Evolutionary conservation across 2,797 vertebrate species (phyloP), one percentile per base, ranked within the genome.

Genomic region (Moxostoma hubbsi): DNA sequence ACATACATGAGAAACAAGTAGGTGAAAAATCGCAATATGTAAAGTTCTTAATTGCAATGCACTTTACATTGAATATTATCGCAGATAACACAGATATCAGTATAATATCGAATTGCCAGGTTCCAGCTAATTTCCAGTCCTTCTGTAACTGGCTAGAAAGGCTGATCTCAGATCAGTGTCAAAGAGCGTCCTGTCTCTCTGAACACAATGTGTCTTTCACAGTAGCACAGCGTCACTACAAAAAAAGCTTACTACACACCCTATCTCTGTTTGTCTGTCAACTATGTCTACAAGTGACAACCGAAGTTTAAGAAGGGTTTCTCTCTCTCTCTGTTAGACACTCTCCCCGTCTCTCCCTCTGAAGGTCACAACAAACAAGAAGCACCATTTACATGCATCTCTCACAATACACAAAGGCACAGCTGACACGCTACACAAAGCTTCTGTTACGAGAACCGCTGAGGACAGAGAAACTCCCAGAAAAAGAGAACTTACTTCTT

Each of bases 311-410:
- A 59, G 66, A 57, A 49, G 12, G 55, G 59, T 69, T 79, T 65
- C n/a, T 79, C 36, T 24, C 36, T 24, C 24, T 50, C 5, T 3
- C 47, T 66, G 55, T 53, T 57, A 49, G 16, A 51, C 36, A n/a
- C 70, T 71, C 66, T 67, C 43, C 18, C 51, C 62, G 8, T 72
- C 71, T 46, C 76, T 57, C 15, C 55, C 66, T 54, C 61, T 82
- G 81, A 89, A 89, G 84, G 88, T 88, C 85, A 85, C 43, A 6
- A 79, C 73, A 81, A 79, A 88, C 88, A 91, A 88, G 84, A 62
- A 71, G 77, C 76, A 75, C 68, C 79, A 82, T 89, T 86, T 81
- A 86, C 76, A 80, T 18, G 66, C 45, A 62, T 61, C 65, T 73
- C 75, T 78, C 81, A 77, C 82, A 81, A 80, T 77, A 80, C 81